Evolutionary conservation across 2,797 vertebrate genomes (phyloP).

Genomic region (Dipus sagitta): DNA sequence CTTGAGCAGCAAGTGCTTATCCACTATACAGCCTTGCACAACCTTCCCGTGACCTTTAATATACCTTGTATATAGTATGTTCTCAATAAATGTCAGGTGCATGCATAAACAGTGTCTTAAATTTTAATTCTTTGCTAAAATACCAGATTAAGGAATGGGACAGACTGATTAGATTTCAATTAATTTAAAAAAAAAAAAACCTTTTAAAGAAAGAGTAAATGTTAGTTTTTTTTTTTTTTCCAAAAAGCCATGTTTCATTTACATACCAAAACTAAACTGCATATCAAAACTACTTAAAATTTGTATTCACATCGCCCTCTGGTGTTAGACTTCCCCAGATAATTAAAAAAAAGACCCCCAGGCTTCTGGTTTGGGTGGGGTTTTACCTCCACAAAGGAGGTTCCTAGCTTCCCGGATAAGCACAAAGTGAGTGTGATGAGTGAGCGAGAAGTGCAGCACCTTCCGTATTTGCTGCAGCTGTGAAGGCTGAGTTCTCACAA

Average conservation of each 20-base stretch:
- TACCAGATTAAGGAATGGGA: background rate
- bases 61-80: constrained; percentile 53
- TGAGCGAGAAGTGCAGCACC: background rate
- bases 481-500: background rate
- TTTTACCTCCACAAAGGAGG: background rate
- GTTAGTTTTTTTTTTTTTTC: no score
- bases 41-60: background rate
- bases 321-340: constrained; percentile 60
- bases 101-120: background rate
- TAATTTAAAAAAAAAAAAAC: background rate
- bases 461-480: background rate
- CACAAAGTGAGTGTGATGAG: accelerated
- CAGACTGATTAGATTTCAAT: background rate
- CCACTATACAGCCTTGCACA: background rate
- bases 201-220: background rate
- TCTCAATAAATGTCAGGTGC: constrained; percentile 58
- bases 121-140: constrained; percentile 30
- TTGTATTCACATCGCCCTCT: constrained; percentile 77
- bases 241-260: constrained; percentile 52
- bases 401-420: background rate
- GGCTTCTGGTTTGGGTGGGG: background rate
- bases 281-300: constrained; percentile 60
- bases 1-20: no score
- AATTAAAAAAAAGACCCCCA: background rate
- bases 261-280: background rate